These are phyloP conservation scores for Eubasilissa regina DNA, from an alignment of 1,140 invertebrate genomes.

Conservation along the genomic window DNA sequence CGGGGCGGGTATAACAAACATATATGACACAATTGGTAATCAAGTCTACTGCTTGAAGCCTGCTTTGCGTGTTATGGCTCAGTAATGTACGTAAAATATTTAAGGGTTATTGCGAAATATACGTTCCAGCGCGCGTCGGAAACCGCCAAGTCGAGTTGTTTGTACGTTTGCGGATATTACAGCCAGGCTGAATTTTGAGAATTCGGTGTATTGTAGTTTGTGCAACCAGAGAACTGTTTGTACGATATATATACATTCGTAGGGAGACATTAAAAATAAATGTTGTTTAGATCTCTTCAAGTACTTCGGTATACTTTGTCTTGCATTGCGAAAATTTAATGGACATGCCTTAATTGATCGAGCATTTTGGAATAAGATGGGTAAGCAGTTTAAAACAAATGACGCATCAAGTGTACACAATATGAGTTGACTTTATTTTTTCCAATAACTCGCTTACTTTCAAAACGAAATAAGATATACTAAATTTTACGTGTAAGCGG, in stretches of 20 bases:
- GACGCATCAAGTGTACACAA: no score
- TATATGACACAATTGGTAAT: slow-evolving; percentile 56
- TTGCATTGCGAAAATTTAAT: no score
- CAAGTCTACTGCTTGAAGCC: slow-evolving; percentile 52
- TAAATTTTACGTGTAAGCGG: no score
- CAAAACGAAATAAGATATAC: no score
- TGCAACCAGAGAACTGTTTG: slow-evolving; percentile 5
- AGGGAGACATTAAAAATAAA: background rate
- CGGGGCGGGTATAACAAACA: slow-evolving; percentile 38
- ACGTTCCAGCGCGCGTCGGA: slow-evolving; percentile 38
- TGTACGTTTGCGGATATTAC: slow-evolving; percentile 20
- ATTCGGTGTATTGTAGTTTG: background rate
- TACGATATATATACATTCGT: background rate
- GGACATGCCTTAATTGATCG: no score
- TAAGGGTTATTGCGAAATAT: slow-evolving; percentile 59
- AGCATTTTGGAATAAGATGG: no score
- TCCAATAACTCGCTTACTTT: no score
- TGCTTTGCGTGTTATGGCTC: slow-evolving; percentile 58
- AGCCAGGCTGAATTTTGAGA: slow-evolving; percentile 26
- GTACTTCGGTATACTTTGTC: no score
- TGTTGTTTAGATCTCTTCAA: no score
- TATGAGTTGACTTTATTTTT: no score
- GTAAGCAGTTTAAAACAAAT: no score
- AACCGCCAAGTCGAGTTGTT: slow-evolving; percentile 37
- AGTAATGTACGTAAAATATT: slow-evolving; percentile 59